Conservation (phyloP, 2,797 vertebrate species). For the Diplodus puntazzo region DNA sequence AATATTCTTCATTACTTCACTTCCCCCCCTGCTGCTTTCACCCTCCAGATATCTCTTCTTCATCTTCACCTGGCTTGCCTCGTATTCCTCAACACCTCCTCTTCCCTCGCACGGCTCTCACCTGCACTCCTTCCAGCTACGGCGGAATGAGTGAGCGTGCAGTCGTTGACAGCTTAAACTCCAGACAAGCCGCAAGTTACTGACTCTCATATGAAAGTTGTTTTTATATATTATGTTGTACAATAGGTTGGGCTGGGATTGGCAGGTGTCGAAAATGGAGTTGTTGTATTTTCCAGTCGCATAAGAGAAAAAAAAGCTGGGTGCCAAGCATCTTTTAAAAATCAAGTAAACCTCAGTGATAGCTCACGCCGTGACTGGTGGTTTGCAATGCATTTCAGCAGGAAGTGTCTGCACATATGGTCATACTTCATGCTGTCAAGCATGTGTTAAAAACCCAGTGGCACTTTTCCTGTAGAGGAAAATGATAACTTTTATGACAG, state of each 20-base stretch:
- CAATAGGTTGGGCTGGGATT: neutral
- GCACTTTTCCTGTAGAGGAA: neutral
- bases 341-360: slow-evolving; percentile 8
- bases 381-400: slow-evolving; percentile 12
- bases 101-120: slow-evolving; percentile 15
- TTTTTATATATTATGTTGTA: neutral
- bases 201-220: neutral
- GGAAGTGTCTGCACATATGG: slow-evolving; percentile 24
- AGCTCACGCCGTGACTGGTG: neutral
- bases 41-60: slow-evolving; percentile 59
- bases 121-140: slow-evolving; percentile 13
- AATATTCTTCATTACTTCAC: slow-evolving; percentile 59
- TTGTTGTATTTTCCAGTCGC: neutral
- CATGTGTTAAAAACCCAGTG: slow-evolving; percentile 12
- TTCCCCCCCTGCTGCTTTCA: slow-evolving; percentile 52
- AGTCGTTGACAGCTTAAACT: slow-evolving; percentile 7
- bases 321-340: neutral
- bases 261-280: neutral
- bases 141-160: neutral
- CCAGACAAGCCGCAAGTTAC: neutral
- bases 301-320: neutral
- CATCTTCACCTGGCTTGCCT: slow-evolving; percentile 33
- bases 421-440: slow-evolving; percentile 20
- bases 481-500: slow-evolving; percentile 13
- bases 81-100: slow-evolving; percentile 22